A percentile compares a stretch with the other conserved stretches of the same genome.
phyloP scores from a whole-genome alignment of 2,888 invertebrate species.

The Smittia aterrima region DNA sequence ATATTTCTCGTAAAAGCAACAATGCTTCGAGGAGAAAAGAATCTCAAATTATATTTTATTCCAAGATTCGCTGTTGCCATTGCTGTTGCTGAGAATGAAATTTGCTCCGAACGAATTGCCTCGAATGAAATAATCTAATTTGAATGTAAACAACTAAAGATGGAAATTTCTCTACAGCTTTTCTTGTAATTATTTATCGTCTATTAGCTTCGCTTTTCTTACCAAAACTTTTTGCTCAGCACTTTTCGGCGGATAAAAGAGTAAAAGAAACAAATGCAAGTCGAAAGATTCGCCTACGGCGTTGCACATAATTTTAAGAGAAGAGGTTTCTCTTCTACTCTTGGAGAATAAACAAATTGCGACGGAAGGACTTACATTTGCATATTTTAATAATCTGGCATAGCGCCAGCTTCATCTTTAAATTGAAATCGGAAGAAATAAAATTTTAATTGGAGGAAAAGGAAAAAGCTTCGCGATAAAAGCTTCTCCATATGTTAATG shows the following conservation, averaged over 20 bases:
- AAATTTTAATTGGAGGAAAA: constrained; percentile 22
- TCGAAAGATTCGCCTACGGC: background rate
- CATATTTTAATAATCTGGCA: constrained; percentile 28
- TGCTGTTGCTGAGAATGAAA: constrained; percentile 7
- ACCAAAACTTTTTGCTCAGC: background rate
- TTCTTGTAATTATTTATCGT: constrained; percentile 40
- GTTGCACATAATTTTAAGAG: background rate
- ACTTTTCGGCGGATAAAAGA: background rate
- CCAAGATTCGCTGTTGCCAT: background rate
- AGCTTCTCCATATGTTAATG: constrained; percentile 15
- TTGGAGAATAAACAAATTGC: too few relatives aligned
- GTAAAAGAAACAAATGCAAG: background rate
- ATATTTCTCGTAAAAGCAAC: constrained; percentile 4
- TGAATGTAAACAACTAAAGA: constrained; percentile 39
- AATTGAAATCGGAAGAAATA: background rate
- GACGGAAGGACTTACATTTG: constrained; percentile 26
- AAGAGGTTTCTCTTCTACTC: background rate
- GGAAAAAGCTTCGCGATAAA: background rate
- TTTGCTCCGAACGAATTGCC: background rate
- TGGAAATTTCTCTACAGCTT: constrained; percentile 20
- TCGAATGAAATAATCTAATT: constrained; percentile 30
- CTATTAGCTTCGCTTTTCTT: constrained; percentile 30
- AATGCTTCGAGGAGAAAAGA: background rate
- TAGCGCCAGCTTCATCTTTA: constrained; percentile 9
- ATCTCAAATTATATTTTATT: constrained; percentile 7